Base-by-base conservation (phyloP, 1,140 invertebrate species). In the Holotrichia oblita region DNA sequence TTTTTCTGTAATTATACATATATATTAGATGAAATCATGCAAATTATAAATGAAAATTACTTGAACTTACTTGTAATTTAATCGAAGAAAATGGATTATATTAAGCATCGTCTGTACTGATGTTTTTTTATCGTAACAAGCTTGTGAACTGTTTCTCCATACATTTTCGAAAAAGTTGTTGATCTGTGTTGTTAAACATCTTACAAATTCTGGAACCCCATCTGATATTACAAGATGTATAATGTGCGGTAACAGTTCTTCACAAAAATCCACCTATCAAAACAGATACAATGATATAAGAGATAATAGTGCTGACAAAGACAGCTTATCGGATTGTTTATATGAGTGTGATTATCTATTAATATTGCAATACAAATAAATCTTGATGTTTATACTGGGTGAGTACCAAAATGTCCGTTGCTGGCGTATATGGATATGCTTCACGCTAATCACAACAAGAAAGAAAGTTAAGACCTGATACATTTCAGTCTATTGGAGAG, bases 201-300 rank as follows among this genome's bases (percentile, higher is more conserved):
- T 41, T 6, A 81, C 79, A 4, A 83, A 83, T 8, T 83, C 81
- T 2, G 81, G 78, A 6, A 87, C 83, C 9, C 87, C 87, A 40
- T 82, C 77, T 40, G 82, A 79, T 9, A 93, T 82, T 10, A 93
- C 82, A 6, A 90, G 83, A 81, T 90, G 88, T 14, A 93, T 84
- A 3, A 93, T 77, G 75, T 89, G 88, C 1, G 93, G 93, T 41
- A 94, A 84, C 40, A 93, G 82, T 40, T 89, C 79, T 81, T 93
- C 91, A 82, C 90, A 90, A 81, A 93, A 93, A 76, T 84, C 59
- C 59, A 84, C 77, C 83, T 86, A 78, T n/a, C 77, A 89, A 89
- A 76, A 77, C 84, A 61, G 14, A 61, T 14, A 48, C 10, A 48
- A 48, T 14, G 2, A 48, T 48, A 14, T 48, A 17, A 48, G 7